Evolutionary conservation across 2,888 invertebrate species (phyloP), one percentile per base, ranked within the genome.

Genomic region (Portevinia maculata): DNA sequence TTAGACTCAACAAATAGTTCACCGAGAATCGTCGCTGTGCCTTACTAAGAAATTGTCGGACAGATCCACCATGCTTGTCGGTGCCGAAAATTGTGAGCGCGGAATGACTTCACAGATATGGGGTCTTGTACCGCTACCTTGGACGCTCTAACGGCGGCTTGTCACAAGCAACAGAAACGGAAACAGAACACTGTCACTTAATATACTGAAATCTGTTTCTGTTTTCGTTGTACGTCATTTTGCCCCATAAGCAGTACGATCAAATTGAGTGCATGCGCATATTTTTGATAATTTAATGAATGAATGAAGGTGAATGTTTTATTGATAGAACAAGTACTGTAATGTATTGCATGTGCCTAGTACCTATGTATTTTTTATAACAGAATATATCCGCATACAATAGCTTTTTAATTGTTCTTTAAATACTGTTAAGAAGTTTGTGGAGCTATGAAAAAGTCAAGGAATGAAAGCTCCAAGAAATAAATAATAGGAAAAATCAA

Each of bases 1-100:
- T 46, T 86, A 90, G 89, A 89, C 89, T 1, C 90, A 89, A 69
- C 90, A 91, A 85, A 88, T 91, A 44, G 86, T 87, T 9, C 90
- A 90, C 76, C 85, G 85, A 11, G 84, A 85, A 1, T 87, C 88
- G 1, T 87, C 89, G 55, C 85, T 88, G 11, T 91, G 90, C 73
- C 87, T 91, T 1, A 90, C 90, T 0, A 85, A 88, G 0, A 88
- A 88, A 44, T 79, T 87, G 15, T 85, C 86, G n/a, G 84, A 85
- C 13, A 87, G 88, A 28, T 15, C 11, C 1, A 37, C 41, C 1
- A 87, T 87, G 59, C 79, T 88, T 50, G 87, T 90, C 48, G 85
- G 87, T 9, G 88, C 86, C 41, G 86, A 88, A 67, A 86, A 87
- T 44, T 90, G 90, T 69, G 85, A 87, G 75, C 87, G 87, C 41